Percentiles rank a stretch among this genome's conserved stretches.
phyloP scores from a whole-genome alignment of 2,888 invertebrate genomes.

The Rutpela maculata region DNA sequence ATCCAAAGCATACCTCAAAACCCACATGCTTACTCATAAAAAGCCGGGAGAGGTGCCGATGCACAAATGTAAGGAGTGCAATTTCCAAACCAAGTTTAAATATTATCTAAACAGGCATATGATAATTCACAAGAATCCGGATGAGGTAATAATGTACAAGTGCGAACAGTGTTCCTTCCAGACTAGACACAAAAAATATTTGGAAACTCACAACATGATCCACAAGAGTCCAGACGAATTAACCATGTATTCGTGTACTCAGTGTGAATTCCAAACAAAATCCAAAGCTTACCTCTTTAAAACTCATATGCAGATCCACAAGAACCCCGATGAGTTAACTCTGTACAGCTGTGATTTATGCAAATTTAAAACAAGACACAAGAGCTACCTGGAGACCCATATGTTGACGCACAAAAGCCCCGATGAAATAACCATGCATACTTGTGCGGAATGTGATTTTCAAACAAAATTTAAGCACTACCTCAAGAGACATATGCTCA shows the following conservation, averaged over 20 bases:
- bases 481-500: slow-evolving; percentile 56
- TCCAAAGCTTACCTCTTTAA: slow-evolving; percentile 58
- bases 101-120: slow-evolving; percentile 57
- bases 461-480: slow-evolving; percentile 57
- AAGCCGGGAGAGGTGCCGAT: slow-evolving; percentile 55
- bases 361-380: slow-evolving; percentile 57
- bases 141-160: slow-evolving; percentile 55
- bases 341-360: slow-evolving; percentile 53
- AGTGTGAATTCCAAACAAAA: slow-evolving; percentile 58
- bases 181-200: slow-evolving; percentile 57
- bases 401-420: slow-evolving; percentile 58
- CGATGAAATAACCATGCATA: slow-evolving; percentile 55
- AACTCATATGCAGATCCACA: slow-evolving; percentile 56
- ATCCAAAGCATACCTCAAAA: slow-evolving; percentile 58
- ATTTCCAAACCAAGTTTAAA: slow-evolving; percentile 57
- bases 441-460: slow-evolving; percentile 55
- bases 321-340: slow-evolving; percentile 51
- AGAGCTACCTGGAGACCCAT: slow-evolving; percentile 58
- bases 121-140: slow-evolving; percentile 54
- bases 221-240: slow-evolving; percentile 58
- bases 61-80: slow-evolving; percentile 56
- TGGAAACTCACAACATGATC: slow-evolving; percentile 55
- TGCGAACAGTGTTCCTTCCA: slow-evolving; percentile 56
- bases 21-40: slow-evolving; percentile 57
- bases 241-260: slow-evolving; percentile 58